Conservation (phyloP, 2,888 invertebrate genomes). For the Lordiphosa andalusiaca region DNA sequence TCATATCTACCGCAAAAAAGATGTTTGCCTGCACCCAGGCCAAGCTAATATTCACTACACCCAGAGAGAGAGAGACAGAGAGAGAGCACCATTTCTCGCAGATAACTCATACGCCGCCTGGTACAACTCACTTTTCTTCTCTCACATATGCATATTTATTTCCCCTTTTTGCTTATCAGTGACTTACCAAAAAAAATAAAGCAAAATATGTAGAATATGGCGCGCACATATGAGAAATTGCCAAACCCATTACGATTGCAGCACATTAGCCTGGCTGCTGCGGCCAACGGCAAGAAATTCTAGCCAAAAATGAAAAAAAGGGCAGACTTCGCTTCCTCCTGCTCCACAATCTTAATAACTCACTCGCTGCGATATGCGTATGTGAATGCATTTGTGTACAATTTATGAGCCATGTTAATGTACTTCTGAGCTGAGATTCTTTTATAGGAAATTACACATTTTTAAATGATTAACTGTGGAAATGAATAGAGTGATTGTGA, state of each 20-base stretch:
- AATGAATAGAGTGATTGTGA: too few species aligned
- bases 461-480: too few species aligned
- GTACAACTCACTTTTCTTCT: constrained; percentile 21
- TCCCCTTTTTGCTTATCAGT: constrained; percentile 76
- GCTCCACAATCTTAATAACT: constrained; percentile 3
- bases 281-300: background rate
- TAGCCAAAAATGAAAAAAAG: too few species aligned
- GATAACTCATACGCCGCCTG: constrained; percentile 72
- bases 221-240: constrained; percentile 61
- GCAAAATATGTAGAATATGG: constrained; percentile 21
- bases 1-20: constrained; percentile 54
- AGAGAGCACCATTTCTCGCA: constrained; percentile 9
- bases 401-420: background rate
- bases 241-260: constrained; percentile 65
- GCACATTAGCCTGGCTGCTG: constrained; percentile 51
- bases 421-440: too few species aligned
- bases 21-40: constrained; percentile 8
- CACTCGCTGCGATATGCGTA: constrained; percentile 3
- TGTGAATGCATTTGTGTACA: constrained; percentile 4
- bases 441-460: too few species aligned
- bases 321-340: too few species aligned
- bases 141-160: constrained; percentile 74
- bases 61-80: constrained; percentile 2
- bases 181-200: constrained; percentile 41
- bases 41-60: constrained; percentile 51